Evolutionary conservation across 2,113 vertebrate species (phyloP), one percentile per base, ranked within the genome.

Genomic region (Puma concolor): DNA sequence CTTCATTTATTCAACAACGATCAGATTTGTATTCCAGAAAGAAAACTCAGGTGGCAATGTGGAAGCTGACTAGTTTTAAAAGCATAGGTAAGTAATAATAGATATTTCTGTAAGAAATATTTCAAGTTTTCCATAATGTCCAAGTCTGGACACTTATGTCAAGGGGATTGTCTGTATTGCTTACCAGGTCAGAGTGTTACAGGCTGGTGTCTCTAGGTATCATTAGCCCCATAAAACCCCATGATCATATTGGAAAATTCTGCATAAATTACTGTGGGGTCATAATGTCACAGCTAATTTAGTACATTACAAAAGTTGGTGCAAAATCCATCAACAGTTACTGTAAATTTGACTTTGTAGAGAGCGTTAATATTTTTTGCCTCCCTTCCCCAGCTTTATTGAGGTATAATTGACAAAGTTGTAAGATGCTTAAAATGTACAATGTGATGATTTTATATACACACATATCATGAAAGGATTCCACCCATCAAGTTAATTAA

Each of bases 181-280:
- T 60, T 80, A 88, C 21, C 21, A 63, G 16, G n/a, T 2, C 13
- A 71, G 15, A 87, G 5, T 23, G 11, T 33, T 38, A 23, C 13
- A 60, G 23, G 9, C 41, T 23, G n/a, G 12, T 13, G 10, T 83
- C 52, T 88, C 69, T 41, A 25, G 7, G 7, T 72, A 15, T 36
- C 52, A 48, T 71, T 54, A 63, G 17, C 25, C 33, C 64, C 14
- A 21, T 36, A 36, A 33, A 86, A 60, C 3, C n/a, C 33, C 27
- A 19, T 33, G 36, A 92, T 12, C 72, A 41, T 84, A 66, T 9
- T 90, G 25, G 25, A 92, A 89, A 95, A 81, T 57, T 31, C 54
- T 94, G 60, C 44, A 83, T 64, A 96, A 93, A 96, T 67, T 89
- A 66, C 66, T 86, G 57, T 44, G n/a, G 63, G 16, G 63, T 21